These are phyloP conservation scores for Zoanthus gigantus DNA, from an alignment of 92 coral and sea anemone genomes.

Conservation along the genomic window DNA sequence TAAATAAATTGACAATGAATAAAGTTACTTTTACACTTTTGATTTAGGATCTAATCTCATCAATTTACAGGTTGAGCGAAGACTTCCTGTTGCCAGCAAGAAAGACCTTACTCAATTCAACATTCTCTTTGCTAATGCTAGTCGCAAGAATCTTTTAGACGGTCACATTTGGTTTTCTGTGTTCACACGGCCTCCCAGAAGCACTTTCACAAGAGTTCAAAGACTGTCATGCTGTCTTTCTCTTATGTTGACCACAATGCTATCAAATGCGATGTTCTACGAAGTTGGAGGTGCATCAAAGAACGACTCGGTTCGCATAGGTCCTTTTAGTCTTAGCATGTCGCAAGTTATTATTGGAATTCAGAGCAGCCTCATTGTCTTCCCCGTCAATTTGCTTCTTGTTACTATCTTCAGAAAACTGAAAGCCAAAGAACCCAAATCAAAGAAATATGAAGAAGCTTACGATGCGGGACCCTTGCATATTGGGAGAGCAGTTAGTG, in stretches of 20 bases:
- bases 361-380: slow-evolving; percentile 83
- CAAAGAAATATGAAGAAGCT: slow-evolving; percentile 60
- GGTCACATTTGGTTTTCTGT: slow-evolving; percentile 97
- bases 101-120: slow-evolving; percentile 87
- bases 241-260: slow-evolving; percentile 81
- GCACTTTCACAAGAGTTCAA: slow-evolving; percentile 93
- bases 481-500: not conserved
- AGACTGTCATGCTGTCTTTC: slow-evolving; percentile 93
- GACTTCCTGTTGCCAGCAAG: slow-evolving; percentile 68
- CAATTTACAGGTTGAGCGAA: slow-evolving; percentile 32
- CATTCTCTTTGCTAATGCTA: slow-evolving; percentile 86
- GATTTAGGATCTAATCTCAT: no score
- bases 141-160: slow-evolving; percentile 89
- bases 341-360: slow-evolving; percentile 80
- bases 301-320: slow-evolving; percentile 70
- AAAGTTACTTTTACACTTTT: no score
- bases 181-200: slow-evolving; percentile 89
- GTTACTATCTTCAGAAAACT: slow-evolving; percentile 90
- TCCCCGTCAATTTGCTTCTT: slow-evolving; percentile 87
- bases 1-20: no score
- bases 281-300: slow-evolving; percentile 67
- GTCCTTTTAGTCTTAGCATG: slow-evolving; percentile 84
- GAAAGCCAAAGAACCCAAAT: slow-evolving; percentile 75
- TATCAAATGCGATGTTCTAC: slow-evolving; percentile 92
- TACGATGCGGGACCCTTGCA: slow-evolving; percentile 18